Evolutionary conservation across 2,113 vertebrate species (phyloP), one percentile per base, ranked within the genome.

Genomic region (Leuciscus idus): DNA sequence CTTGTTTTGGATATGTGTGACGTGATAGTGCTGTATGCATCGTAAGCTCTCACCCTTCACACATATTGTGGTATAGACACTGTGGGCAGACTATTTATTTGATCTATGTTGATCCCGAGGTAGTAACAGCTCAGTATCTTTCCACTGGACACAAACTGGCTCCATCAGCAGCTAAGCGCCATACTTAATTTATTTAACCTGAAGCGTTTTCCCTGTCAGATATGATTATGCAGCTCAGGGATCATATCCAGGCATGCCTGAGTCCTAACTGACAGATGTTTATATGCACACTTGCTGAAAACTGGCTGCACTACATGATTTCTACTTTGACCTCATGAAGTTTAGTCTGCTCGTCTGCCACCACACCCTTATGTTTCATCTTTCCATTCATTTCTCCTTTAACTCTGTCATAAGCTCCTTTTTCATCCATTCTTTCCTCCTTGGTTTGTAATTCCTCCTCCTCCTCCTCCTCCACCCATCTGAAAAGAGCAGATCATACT

Each of bases 151-250:
- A 78, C 77, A 77, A 59, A 70, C 84, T 78, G 52, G 59, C 43
- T 86, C 83, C 79, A 83, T 84, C 46, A 64, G 55, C 86, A 81
- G 80, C 84, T 81, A 87, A 88, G 83, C 78, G 83, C 80, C 68
- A 55, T 83, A 68, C 73, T 90, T 84, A 85, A 88, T 88, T 87
- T 84, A 79, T 85, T 80, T 87, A 83, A 85, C 79, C 68, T 68
- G 52, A 80, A 75, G 72, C 39, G n/a, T 83, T 88, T 85, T 75
- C 33, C 78, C 87, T 87, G 87, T 85, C 87, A 87, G 75, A 77
- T 78, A 50, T 75, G 52, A 87, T 90, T 87, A 80, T 81, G 43
- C 72, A 39, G 68, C 50, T 85, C 74, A 43, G 59, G 12, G 78
- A 87, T 85, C 74, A 83, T 72, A 68, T 87, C 82, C 75, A 61